A percentile compares a stretch with the other conserved stretches of the same genome.
Conservation (phyloP, 2,797 vertebrate genomes). For the Carcharodon carcharias region DNA sequence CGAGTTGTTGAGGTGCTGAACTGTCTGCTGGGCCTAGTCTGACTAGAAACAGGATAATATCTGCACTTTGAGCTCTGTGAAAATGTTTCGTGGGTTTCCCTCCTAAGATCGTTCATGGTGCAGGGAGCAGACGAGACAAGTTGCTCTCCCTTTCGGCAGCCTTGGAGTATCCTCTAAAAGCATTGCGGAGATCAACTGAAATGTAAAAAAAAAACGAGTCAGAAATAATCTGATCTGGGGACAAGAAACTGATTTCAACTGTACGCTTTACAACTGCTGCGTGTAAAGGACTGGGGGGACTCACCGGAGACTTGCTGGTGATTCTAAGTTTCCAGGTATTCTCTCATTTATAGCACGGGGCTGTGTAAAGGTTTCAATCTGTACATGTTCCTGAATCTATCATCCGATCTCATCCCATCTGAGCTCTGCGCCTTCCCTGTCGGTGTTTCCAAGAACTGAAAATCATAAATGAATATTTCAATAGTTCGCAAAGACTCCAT, state of each 20-base stretch:
- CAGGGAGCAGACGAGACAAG: background rate
- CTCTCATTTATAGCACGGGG: background rate
- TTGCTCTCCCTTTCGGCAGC: background rate
- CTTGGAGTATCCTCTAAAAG: background rate
- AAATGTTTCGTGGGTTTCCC: background rate
- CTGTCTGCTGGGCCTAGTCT: background rate
- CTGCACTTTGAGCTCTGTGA: background rate
- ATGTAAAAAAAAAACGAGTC: background rate
- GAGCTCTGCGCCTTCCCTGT: background rate
- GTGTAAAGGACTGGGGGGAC: background rate
- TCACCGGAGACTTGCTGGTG: background rate
- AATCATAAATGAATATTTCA: background rate
- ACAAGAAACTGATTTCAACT: background rate
- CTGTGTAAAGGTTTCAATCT: background rate
- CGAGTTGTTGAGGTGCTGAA: background rate
- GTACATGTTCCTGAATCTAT: background rate
- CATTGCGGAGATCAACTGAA: background rate
- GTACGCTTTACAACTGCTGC: background rate
- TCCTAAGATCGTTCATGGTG: background rate
- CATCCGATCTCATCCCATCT: background rate
- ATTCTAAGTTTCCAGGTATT: background rate
- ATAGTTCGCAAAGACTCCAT: background rate
- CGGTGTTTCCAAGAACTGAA: background rate
- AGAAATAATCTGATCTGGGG: background rate
- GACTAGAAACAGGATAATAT: background rate